phyloP scores from a whole-genome alignment of 2,113 vertebrate genomes.

The Apodemus sylvaticus region DNA sequence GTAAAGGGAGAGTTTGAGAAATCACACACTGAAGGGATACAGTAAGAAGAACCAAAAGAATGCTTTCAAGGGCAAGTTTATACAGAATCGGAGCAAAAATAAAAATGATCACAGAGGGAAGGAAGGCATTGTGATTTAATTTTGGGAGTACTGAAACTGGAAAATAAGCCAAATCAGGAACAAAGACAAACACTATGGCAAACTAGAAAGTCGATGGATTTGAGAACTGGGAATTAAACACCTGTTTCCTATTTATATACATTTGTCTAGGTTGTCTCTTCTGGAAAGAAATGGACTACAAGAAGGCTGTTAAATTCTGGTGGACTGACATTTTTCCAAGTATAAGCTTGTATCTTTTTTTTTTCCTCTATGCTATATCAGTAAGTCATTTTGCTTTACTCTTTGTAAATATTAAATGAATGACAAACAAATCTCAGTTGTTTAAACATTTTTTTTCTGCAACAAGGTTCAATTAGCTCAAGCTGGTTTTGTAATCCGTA shows the following conservation, averaged over 20 bases:
- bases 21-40: neutral
- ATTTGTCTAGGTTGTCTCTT: slow-evolving; percentile 49
- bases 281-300: neutral
- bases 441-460: neutral
- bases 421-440: slow-evolving; percentile 30
- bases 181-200: neutral
- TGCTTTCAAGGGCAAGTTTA: neutral
- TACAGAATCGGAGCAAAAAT: neutral
- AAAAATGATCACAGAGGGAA: neutral
- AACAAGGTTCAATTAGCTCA: neutral
- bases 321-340: slow-evolving; percentile 33
- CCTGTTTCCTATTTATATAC: neutral
- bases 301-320: slow-evolving; percentile 21
- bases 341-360: slow-evolving; percentile 27
- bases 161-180: neutral
- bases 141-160: neutral
- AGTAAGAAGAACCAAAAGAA: slow-evolving; percentile 36
- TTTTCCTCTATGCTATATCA: slow-evolving; percentile 52
- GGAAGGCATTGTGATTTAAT: neutral
- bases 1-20: slow-evolving; percentile 26
- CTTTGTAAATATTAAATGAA: slow-evolving; percentile 62
- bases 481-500: neutral
- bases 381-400: neutral
- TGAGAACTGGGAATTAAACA: neutral
- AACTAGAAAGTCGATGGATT: slow-evolving; percentile 5